Evolutionary conservation across 2,113 vertebrate species (phyloP).

Genomic region (Psittacula cyanocephala): DNA sequence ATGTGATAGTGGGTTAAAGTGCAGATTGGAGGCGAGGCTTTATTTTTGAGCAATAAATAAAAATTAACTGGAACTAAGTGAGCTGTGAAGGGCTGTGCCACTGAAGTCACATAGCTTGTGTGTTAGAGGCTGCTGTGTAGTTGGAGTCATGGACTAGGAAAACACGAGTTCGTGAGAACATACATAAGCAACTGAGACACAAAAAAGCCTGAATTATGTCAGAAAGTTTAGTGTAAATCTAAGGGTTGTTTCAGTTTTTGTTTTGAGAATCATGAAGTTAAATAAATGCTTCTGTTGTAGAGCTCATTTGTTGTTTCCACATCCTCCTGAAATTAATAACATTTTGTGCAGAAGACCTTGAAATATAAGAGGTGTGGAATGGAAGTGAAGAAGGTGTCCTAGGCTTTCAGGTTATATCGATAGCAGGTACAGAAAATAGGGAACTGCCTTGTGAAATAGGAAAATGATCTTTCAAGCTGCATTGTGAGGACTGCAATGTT

Average conservation of each 20-base stretch:
- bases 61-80: neutral
- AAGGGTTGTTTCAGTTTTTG: neutral
- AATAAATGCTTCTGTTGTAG: neutral
- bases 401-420: neutral
- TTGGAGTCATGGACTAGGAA: neutral
- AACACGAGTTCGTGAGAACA: neutral
- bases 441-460: neutral
- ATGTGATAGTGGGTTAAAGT: neutral
- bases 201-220: neutral
- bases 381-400: neutral
- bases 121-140: neutral
- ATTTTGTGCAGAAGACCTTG: neutral
- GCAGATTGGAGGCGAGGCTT: neutral
- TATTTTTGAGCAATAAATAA: neutral
- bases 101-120: neutral
- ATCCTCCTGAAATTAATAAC: neutral
- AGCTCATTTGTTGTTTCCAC: too few relatives aligned
- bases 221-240: neutral
- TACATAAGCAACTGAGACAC: neutral
- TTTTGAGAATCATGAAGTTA: neutral
- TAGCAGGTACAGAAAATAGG: neutral
- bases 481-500: neutral
- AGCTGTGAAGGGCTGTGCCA: neutral
- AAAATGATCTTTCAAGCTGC: neutral
- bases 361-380: neutral